Conservation (phyloP, 2,797 vertebrate genomes). For the Gobionotothen gibberifrons region DNA sequence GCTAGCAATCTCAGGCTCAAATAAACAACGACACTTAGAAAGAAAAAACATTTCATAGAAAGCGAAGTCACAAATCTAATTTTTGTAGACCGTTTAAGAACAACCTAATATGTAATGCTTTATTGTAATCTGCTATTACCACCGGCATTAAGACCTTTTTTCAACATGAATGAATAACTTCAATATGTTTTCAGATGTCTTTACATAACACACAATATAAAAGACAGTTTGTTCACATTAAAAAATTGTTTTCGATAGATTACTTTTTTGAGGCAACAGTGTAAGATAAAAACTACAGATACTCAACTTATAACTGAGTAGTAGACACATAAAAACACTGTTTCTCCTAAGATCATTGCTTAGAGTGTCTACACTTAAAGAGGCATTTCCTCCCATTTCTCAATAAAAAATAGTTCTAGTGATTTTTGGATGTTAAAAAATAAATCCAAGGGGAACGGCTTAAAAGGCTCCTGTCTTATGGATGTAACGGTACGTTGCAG, state of each 20-base stretch:
- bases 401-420: conserved; percentile 9
- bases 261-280: not conserved
- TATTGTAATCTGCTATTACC: not conserved
- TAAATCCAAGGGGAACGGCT: conserved; percentile 13
- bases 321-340: not conserved
- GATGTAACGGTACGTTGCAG: conserved; percentile 35
- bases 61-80: not conserved
- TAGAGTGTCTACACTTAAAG: conserved; percentile 3
- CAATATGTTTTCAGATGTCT: conserved; percentile 1
- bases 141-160: not conserved
- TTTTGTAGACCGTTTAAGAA: not conserved
- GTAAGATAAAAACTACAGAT: not conserved
- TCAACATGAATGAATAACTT: not conserved
- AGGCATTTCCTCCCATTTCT: not conserved
- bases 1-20: conserved; percentile 34
- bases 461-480: conserved; percentile 26
- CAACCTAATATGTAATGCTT: not conserved
- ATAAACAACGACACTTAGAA: conserved; percentile 39
- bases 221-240: not conserved
- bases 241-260: not conserved
- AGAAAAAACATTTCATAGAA: conserved; percentile 7
- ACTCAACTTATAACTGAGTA: not conserved
- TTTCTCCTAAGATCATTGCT: not conserved
- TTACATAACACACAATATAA: not conserved
- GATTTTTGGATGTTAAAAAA: conserved; percentile 5